Base-by-base conservation (phyloP, 2,797 vertebrate genomes). In the Pangasius djambal region DNA sequence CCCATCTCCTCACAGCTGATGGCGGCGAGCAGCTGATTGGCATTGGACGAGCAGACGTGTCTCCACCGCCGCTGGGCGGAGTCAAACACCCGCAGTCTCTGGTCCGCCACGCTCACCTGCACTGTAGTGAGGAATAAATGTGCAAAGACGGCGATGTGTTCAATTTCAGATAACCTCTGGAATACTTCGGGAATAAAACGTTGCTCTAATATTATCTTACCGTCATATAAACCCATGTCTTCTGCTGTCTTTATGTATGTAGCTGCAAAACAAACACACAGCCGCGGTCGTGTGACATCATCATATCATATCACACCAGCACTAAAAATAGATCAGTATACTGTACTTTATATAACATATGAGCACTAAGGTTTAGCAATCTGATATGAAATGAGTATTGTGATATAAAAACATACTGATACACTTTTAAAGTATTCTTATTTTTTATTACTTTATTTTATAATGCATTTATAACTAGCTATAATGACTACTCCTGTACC, bases 1-100 rank as follows among this genome's bases (percentile, higher is more conserved):
- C 98, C 98, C 95, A 98, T 97, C 94, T 98, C 97, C 91, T 97
- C 97, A 75, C 98, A 98, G 94, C 97, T 96, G 90, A 98, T 96
- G 84, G 94, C 95, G 0, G 97, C 97, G 63, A 97, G 95, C 82
- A 96, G 93, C 88, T 97, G 95, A 65, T 98, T 96, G 91, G 94
- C 94, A 28, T 94, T 90, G 0, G 97, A 98, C 28, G 98, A 97
- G 86, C 97, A 98, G 75, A 98, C 94, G 44, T 97, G 95, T 31
- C 96, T 95, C 98, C 98, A 98, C 50, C 95, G 95, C 72, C 92
- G 94, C 87, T 97, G 96, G 0, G 94, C 89, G 10, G 96, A 94
- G 89, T 98, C 97, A 7, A 97, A 97, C 48, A 98, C 95, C 1
- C 95, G 92, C 84, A 98, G 95, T 81, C 93, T 95, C 4, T 96